Conservation (phyloP, 2,888 invertebrate species). For the Campoplex nolae region DNA sequence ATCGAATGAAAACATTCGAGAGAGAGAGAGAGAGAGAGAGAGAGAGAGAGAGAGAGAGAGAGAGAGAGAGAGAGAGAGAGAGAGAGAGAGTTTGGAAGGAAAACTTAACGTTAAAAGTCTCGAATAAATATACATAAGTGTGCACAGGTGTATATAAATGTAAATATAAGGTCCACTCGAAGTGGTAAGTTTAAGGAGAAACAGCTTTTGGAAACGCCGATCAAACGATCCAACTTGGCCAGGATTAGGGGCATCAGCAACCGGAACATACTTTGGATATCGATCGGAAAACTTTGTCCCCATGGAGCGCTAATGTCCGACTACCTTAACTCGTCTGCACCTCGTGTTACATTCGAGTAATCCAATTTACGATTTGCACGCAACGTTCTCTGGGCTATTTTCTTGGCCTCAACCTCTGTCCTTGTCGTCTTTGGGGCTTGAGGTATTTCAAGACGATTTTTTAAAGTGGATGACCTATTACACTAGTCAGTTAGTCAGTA, state of each 20-base stretch:
- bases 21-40: too few relatives aligned
- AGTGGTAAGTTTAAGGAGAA: constrained; percentile 37
- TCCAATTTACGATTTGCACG: background rate
- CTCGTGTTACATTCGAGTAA: constrained; percentile 6
- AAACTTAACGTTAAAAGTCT: background rate
- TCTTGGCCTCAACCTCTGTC: background rate
- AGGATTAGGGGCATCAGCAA: constrained; percentile 28
- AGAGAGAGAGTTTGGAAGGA: background rate
- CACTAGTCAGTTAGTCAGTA: too few relatives aligned
- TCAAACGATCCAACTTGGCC: constrained; percentile 39
- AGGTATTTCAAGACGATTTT: background rate
- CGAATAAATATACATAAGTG: background rate
- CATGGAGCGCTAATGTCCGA: constrained; percentile 10
- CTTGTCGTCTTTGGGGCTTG: background rate
- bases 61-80: too few relatives aligned
- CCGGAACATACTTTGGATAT: constrained; percentile 31
- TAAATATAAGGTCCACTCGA: constrained; percentile 27
- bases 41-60: too few relatives aligned
- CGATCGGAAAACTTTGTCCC: constrained; percentile 43
- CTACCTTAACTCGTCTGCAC: constrained; percentile 22
- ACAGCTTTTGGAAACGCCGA: constrained; percentile 42
- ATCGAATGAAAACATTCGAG: too few relatives aligned
- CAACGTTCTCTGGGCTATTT: background rate
- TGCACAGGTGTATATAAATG: background rate
- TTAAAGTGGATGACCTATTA: background rate